Percentiles rank a stretch among this genome's conserved stretches.
These are phyloP conservation scores for Triops cancriformis DNA, from an alignment of 1,140 invertebrate species.

Conservation along the genomic window DNA sequence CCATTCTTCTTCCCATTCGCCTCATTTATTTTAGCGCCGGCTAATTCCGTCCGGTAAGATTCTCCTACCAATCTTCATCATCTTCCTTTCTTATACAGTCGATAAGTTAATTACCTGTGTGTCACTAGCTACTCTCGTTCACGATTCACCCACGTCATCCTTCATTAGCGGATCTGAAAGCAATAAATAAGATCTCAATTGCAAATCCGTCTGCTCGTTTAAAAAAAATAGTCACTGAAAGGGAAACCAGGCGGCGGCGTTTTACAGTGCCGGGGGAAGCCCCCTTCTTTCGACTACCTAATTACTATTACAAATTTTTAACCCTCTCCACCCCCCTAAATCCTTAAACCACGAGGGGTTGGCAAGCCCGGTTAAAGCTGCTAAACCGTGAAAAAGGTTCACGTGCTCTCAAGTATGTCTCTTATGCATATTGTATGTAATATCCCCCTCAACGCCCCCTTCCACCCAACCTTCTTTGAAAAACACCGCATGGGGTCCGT, in stretches of 20 bases:
- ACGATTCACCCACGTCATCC: background rate
- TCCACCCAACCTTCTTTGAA: background rate
- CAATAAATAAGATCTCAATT: too few species aligned
- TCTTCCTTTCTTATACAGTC: too few species aligned
- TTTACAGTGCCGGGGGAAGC: too few species aligned
- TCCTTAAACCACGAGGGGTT: background rate
- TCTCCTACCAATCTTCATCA: too few species aligned
- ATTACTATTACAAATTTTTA: background rate
- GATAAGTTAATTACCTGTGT: background rate
- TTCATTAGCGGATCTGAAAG: too few species aligned
- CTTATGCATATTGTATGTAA: background rate
- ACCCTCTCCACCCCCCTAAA: background rate
- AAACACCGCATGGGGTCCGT: background rate
- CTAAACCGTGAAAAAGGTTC: background rate
- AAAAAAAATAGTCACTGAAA: too few species aligned
- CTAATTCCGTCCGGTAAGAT: too few species aligned
- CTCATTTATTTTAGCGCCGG: too few species aligned
- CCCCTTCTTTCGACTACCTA: background rate
- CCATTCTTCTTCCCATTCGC: too few species aligned
- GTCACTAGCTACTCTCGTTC: too few species aligned
- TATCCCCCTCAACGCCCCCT: background rate
- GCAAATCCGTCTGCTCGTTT: too few species aligned
- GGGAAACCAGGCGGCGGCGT: too few species aligned
- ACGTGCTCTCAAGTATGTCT: background rate
- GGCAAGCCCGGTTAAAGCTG: background rate